These are phyloP conservation scores for Herpetotheres cachinnans DNA, from an alignment of 2,113 vertebrate genomes.

Conservation along the genomic window DNA sequence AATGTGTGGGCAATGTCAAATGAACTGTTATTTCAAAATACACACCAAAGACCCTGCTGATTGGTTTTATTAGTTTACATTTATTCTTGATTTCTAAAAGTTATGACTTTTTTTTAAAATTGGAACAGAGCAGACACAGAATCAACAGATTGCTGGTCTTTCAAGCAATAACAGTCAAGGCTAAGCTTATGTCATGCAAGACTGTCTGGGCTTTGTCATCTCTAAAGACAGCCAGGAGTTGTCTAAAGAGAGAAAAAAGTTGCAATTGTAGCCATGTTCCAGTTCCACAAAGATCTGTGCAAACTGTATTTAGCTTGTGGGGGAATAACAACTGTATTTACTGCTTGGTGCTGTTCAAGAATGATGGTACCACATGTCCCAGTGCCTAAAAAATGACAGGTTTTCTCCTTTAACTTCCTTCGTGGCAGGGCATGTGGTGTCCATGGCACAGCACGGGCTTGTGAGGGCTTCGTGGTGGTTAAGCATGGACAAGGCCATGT, in stretches of 20 bases:
- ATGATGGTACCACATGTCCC: not conserved
- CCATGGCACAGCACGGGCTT: not conserved
- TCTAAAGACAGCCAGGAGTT: not conserved
- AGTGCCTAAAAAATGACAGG: not conserved
- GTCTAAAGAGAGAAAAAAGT: not conserved
- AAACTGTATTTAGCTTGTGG: not conserved
- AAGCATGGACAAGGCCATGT: too few relatives aligned
- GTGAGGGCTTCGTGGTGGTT: fast-evolving
- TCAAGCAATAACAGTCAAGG: not conserved
- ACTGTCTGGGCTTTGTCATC: not conserved
- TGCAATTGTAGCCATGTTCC: not conserved
- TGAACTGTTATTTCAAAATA: not conserved
- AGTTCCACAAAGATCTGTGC: not conserved
- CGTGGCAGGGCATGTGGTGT: fast-evolving
- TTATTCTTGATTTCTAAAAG: not conserved
- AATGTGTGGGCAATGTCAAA: not conserved
- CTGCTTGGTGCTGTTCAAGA: not conserved
- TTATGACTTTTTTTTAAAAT: not conserved
- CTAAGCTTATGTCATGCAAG: not conserved
- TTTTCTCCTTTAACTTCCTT: not conserved
- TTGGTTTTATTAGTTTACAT: not conserved
- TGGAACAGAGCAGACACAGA: not conserved
- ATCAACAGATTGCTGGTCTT: not conserved
- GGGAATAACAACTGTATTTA: not conserved
- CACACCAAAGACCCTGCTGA: not conserved